Base-by-base conservation (phyloP, 2,113 vertebrate species). In the Marmota monax region DNA sequence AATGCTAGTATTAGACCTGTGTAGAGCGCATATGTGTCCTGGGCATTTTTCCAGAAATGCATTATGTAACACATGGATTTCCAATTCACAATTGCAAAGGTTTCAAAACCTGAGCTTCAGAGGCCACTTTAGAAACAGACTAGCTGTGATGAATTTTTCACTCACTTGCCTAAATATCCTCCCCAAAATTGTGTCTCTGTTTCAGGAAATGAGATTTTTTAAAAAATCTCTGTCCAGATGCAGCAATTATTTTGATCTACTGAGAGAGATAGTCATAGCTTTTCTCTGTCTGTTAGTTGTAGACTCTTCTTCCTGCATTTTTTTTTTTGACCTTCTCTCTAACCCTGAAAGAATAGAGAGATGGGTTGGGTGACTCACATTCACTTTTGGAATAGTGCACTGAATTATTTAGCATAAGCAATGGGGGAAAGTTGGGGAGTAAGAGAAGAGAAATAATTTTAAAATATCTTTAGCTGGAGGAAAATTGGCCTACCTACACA, bases 331-430 rank as follows among this genome's bases (percentile, higher is more conserved):
- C 95, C 88, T 97, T 94, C 39, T 92, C 73, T 84, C 56, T 96
- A 90, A 92, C 82, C 74, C 93, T 73, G 16, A 84, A 89, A 96
- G 84, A 88, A 80, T 51, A 63, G 5, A 83, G 58, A 76, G n/a
- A 58, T 84, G 63, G 70, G 4, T 69, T 84, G 79, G 87, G 72
- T 96, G 95, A 96, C 87, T 96, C 96, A 94, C 65, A 72, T 67
- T 70, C 39, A 69, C 84, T 96, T 96, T 96, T 88, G 77, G 84
- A 95, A 61, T 76, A 74, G 67, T 85, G 48, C 85, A 78, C 88
- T 97, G 92, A 96, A 98, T 97, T 97, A 97, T 93, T 98, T 97
- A 97, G 93, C 89, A 97, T 97, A 94, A 88, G 92, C 93, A 96
- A 90, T 88, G 74, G 76, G n/a, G 86, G 37, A 84, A 96, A 90